Conservation (phyloP, 2,888 invertebrate species). For the Lepetodrilus schrolli region DNA sequence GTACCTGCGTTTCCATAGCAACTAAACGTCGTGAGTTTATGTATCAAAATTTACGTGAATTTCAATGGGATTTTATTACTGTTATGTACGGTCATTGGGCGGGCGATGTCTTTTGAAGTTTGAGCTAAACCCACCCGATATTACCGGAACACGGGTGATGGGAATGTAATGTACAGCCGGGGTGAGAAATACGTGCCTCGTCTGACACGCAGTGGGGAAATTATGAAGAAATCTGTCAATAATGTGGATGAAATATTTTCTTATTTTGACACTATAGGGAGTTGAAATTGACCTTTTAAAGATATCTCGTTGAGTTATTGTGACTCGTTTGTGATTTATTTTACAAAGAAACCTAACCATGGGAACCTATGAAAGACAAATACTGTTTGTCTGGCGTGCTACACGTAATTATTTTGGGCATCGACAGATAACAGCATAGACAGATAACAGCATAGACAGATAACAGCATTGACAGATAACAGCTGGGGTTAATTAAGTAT, state of each 20-base stretch:
- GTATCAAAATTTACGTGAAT: not conserved
- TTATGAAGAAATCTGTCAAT: conserved; percentile 7
- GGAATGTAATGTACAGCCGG: not conserved
- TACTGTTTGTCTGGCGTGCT: too few species aligned
- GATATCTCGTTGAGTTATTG: not conserved
- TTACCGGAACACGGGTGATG: not conserved
- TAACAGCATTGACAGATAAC: too few species aligned
- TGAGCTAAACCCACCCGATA: not conserved
- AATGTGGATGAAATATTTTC: conserved; percentile 5
- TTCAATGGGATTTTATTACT: not conserved
- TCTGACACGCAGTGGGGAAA: not conserved
- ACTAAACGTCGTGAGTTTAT: not conserved
- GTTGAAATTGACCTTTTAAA: not conserved
- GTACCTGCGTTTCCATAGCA: not conserved
- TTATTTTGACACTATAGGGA: conserved; percentile 14
- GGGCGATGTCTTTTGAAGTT: conserved; percentile 9
- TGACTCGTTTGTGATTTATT: too few species aligned
- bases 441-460: too few species aligned
- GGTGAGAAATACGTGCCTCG: not conserved
- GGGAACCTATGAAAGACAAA: too few species aligned
- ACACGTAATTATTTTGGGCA: too few species aligned
- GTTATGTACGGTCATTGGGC: not conserved
- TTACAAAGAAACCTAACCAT: too few species aligned
- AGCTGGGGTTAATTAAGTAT: too few species aligned
- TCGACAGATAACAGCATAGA: too few species aligned